Percentiles rank a stretch among this genome's conserved stretches.
These are phyloP conservation scores for Pelvicachromis taeniatus DNA, from an alignment of 2,113 vertebrate species.

Conservation along the genomic window DNA sequence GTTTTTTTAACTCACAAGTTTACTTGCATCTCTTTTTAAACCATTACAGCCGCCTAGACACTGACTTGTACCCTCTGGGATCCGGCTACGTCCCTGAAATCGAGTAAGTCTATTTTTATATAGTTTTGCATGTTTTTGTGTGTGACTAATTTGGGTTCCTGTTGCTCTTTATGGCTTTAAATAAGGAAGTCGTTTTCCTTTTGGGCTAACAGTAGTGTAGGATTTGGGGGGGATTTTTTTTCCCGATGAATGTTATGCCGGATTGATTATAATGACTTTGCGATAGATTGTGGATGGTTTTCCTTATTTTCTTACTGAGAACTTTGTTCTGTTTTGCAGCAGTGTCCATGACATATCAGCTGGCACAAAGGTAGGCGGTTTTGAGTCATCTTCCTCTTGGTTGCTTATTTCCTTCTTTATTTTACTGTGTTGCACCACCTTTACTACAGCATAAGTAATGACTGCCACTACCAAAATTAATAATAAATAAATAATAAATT, in stretches of 20 bases:
- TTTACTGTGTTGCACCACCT: background rate
- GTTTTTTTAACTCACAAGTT: background rate
- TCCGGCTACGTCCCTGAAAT: constrained; percentile 78
- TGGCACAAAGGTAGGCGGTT: constrained; percentile 93
- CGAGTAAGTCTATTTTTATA: constrained; percentile 65
- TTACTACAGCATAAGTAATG: background rate
- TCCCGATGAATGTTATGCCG: background rate
- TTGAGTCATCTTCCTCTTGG: background rate
- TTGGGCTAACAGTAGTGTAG: background rate
- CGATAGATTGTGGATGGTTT: background rate
- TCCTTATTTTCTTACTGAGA: background rate
- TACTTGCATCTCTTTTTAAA: background rate
- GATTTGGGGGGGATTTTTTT: background rate
- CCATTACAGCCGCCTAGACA: constrained; percentile 71
- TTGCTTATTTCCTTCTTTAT: background rate
- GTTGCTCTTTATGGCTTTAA: background rate
- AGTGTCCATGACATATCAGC: constrained; percentile 99
- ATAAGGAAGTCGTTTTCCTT: background rate
- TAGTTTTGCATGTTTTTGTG: background rate
- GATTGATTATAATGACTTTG: background rate
- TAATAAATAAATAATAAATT: no score
- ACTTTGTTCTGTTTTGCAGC: constrained; percentile 67
- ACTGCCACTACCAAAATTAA: background rate
- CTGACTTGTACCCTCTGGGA: constrained; percentile 81
- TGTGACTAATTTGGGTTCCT: background rate